Evolutionary conservation across 2,113 vertebrate genomes (phyloP).

Genomic region (Chlorodrepanis virens): DNA sequence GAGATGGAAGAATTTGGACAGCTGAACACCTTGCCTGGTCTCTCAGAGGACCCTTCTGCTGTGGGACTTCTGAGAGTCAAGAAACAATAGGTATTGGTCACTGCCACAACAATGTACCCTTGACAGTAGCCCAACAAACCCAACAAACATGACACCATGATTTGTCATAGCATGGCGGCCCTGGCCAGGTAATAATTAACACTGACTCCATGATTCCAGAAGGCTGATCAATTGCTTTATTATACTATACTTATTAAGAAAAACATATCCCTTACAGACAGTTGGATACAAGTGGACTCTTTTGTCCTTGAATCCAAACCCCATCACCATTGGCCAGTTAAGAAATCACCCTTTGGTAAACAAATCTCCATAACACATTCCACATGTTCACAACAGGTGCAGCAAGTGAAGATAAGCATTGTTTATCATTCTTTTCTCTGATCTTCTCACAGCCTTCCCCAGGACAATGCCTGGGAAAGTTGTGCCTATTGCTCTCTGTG

Average conservation of each 20-base stretch:
- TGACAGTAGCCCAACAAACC: rapidly evolving
- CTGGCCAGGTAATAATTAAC: not conserved
- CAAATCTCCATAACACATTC: not conserved
- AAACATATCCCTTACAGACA: not conserved
- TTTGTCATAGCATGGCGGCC: not conserved
- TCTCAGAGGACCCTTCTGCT: not conserved
- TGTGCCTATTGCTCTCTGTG: not conserved
- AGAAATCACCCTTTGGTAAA: not conserved
- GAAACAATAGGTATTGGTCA: not conserved
- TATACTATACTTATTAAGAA: not conserved
- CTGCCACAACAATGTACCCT: not conserved
- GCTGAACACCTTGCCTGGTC: not conserved
- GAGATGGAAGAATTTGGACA: not conserved
- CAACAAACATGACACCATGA: too few species aligned
- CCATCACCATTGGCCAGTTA: not conserved
- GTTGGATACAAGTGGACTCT: not conserved
- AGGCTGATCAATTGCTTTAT: not conserved
- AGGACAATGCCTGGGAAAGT: not conserved
- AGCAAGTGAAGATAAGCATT: not conserved
- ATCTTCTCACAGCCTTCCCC: not conserved
- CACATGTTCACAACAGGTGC: not conserved
- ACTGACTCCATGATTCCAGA: not conserved
- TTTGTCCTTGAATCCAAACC: not conserved
- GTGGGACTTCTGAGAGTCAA: not conserved
- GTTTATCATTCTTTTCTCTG: not conserved